Evolutionary conservation across 1,140 invertebrate species (phyloP).

Genomic region (Sitophilus oryzae): DNA sequence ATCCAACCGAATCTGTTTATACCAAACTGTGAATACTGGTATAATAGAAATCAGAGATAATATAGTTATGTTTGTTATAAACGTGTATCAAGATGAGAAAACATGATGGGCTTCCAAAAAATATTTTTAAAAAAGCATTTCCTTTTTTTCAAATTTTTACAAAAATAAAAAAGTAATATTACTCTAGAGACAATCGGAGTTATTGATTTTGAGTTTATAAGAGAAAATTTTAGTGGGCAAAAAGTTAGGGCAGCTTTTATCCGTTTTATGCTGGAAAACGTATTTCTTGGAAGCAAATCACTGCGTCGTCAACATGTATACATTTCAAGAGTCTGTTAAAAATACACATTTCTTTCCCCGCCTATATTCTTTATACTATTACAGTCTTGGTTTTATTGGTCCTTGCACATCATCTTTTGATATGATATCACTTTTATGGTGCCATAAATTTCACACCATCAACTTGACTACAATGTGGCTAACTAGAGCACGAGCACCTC

Average conservation of each 20-base stretch:
- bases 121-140: too few species aligned
- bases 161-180: too few species aligned
- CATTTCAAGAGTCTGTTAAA: too few species aligned
- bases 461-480: conserved; percentile 1
- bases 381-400: conserved; percentile 22
- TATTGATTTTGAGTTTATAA: neutral
- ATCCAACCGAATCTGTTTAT: neutral
- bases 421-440: conserved; percentile 10
- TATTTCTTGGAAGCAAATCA: neutral
- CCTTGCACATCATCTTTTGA: conserved; percentile 17
- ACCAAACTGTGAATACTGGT: neutral
- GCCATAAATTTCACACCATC: neutral
- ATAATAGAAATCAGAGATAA: neutral
- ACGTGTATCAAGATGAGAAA: too few species aligned
- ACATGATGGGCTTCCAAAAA: too few species aligned
- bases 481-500: neutral
- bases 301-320: too few species aligned
- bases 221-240: neutral
- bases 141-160: too few species aligned
- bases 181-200: too few species aligned
- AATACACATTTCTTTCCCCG: conserved; percentile 1
- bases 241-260: neutral
- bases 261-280: neutral
- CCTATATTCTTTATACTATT: conserved; percentile 9
- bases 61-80: too few species aligned